These are phyloP conservation scores for Bombus impatiens DNA, from an alignment of 1,140 invertebrate species.

Conservation along the genomic window DNA sequence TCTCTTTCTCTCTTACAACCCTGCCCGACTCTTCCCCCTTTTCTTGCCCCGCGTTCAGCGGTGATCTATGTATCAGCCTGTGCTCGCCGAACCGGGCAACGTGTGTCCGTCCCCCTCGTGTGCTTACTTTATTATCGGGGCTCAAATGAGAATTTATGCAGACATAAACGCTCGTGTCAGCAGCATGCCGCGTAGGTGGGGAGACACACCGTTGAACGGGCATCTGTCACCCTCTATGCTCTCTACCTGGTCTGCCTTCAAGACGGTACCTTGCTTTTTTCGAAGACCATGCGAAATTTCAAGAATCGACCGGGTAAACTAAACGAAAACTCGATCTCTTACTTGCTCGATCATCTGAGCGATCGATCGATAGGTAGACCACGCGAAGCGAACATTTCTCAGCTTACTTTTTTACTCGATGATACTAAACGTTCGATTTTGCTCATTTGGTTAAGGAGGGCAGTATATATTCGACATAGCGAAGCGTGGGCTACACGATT, in stretches of 20 bases:
- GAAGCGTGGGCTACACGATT: slow-evolving; percentile 61
- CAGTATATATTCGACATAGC: slow-evolving; percentile 52
- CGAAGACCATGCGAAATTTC: slow-evolving; percentile 31
- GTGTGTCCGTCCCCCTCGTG: slow-evolving; percentile 72
- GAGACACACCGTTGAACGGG: slow-evolving; percentile 66
- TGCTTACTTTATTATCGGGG: slow-evolving; percentile 80
- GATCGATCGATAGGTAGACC: not conserved
- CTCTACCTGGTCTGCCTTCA: slow-evolving; percentile 50
- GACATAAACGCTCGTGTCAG: slow-evolving; percentile 80
- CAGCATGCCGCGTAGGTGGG: slow-evolving; percentile 70
- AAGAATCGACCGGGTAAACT: slow-evolving; percentile 19
- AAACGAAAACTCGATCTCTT: not conserved
- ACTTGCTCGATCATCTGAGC: not conserved
- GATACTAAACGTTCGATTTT: slow-evolving; percentile 35
- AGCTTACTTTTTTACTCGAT: not conserved
- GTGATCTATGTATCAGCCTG: slow-evolving; percentile 77
- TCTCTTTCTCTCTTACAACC: slow-evolving; percentile 13
- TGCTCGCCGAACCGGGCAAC: slow-evolving; percentile 69
- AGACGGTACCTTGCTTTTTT: slow-evolving; percentile 38
- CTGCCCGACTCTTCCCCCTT: slow-evolving; percentile 52
- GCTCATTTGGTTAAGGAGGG: slow-evolving; percentile 49
- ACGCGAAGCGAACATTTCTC: not conserved
- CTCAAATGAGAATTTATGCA: slow-evolving; percentile 81
- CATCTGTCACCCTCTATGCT: slow-evolving; percentile 70
- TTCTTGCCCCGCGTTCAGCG: slow-evolving; percentile 55